Evolutionary conservation across 1,140 invertebrate genomes (phyloP), one percentile per base, ranked within the genome.

Genomic region (Diorhabda sublineata): DNA sequence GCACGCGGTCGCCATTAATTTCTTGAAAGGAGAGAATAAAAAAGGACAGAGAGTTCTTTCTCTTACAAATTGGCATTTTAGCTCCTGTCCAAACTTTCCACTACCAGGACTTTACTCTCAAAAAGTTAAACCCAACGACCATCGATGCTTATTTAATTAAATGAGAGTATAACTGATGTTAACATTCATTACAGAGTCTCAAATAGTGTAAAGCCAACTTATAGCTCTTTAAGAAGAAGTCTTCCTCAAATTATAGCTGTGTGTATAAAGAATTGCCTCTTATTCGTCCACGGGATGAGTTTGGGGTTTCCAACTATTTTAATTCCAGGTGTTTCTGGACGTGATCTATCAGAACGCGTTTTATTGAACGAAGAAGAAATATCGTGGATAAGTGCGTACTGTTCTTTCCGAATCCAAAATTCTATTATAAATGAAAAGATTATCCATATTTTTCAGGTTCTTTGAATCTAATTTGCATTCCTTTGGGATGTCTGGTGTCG

Each of bases 291-390:
- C 78, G 91, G 91, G 57, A 88, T 91, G 83, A 90, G 90, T 3
- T 76, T 92, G 42, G 91, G 91, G 1, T 91, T 91, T 72, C 85
- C 90, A 8, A 92, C 91, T 2, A 91, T 92, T 69, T 83, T 92
- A 0, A 91, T 93, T 67, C 90, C 91, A 2, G 87, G 87, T 6
- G 83, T 92, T 11, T 76, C 74, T 0, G 74, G 68, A 42, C 82
- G 85, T 71, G 78, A 86, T 69, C 80, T 77, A 41, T 82, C 84
- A 73, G 80, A 84, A 71, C 80, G 83, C 3, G 80, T 91, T 4
- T 81, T 80, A 0, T 82, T 92, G 3, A 85, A 84, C 4, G 83
- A 82, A 58, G 87, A 89, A 4, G 84, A 91, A 79, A 84, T 92
- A 61, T 91, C 90, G 47, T 92, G 91, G 91, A 91, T 93, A 73